Conservation (phyloP, 2,888 invertebrate species). For the Teleogryllus oceanicus region DNA sequence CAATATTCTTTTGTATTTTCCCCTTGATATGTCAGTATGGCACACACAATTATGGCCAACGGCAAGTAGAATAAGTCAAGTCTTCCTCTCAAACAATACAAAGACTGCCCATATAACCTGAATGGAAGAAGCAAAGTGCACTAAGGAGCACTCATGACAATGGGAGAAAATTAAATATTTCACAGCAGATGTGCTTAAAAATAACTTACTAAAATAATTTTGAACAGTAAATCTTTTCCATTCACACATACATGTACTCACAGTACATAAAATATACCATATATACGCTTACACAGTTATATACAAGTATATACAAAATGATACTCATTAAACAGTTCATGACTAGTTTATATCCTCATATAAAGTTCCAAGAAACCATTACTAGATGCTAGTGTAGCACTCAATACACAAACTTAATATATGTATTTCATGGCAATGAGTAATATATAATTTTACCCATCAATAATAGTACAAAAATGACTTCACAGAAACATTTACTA, state of each 20-base stretch:
- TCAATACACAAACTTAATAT: too few relatives aligned
- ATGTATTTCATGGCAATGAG: too few relatives aligned
- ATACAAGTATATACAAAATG: constrained; percentile 25
- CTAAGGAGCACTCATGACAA: constrained; percentile 11
- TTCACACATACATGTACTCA: not conserved
- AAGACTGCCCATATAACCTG: constrained; percentile 18
- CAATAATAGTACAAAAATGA: too few relatives aligned
- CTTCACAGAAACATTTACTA: too few relatives aligned
- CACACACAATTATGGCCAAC: constrained; percentile 27
- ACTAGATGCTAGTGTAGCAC: too few relatives aligned
- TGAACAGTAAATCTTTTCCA: not conserved
- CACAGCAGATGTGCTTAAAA: constrained; percentile 21
- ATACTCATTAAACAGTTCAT: constrained; percentile 25
- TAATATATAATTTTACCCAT: too few relatives aligned
- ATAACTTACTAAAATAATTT: constrained; percentile 18
- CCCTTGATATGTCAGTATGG: constrained; percentile 31
- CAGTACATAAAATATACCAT: constrained; percentile 18
- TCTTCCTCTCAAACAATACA: constrained; percentile 19
- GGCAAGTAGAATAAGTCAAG: not conserved
- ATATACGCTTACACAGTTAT: constrained; percentile 24
- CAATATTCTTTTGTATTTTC: not conserved
- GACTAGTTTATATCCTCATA: constrained; percentile 25
- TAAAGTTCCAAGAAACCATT: not conserved
- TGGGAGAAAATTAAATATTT: constrained; percentile 22
- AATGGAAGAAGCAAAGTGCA: constrained; percentile 32